These are phyloP conservation scores for Elgonia sp. DNA, from an alignment of 2,888 invertebrate genomes.

Conservation along the genomic window DNA sequence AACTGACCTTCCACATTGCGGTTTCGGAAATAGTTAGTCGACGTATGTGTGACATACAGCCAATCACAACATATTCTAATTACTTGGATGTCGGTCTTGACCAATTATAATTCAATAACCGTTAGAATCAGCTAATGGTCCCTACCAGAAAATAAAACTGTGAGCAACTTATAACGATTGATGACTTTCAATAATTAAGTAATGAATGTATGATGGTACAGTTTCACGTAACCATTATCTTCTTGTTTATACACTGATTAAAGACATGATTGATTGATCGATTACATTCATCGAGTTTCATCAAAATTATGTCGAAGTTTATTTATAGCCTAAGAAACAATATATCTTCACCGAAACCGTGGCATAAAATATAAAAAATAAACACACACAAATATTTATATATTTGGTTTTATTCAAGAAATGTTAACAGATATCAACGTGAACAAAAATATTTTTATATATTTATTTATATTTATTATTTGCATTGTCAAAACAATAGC, in stretches of 20 bases:
- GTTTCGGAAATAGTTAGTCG: slow-evolving; percentile 47
- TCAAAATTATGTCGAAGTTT: not conserved
- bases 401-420: too few relatives aligned
- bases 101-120: slow-evolving; percentile 55
- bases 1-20: slow-evolving; percentile 43
- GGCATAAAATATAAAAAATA: too few relatives aligned
- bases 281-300: slow-evolving; percentile 3
- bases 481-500: too few relatives aligned
- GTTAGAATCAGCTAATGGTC: slow-evolving; percentile 11
- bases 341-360: too few relatives aligned
- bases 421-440: too few relatives aligned
- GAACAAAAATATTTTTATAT: too few relatives aligned
- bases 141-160: slow-evolving; percentile 1
- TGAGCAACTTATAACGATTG: slow-evolving; percentile 33
- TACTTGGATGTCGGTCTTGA: slow-evolving; percentile 29
- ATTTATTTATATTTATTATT: too few relatives aligned
- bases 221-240: not conserved
- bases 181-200: slow-evolving; percentile 36
- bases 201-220: slow-evolving; percentile 10
- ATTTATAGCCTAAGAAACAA: too few relatives aligned
- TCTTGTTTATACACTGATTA: not conserved
- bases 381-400: too few relatives aligned
- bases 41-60: slow-evolving; percentile 43
- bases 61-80: slow-evolving; percentile 61
- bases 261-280: slow-evolving; percentile 8